A percentile compares a stretch with the other conserved stretches of the same genome.
phyloP scores from a whole-genome alignment of 2,113 vertebrate genomes.

The Hiodon tergisus region DNA sequence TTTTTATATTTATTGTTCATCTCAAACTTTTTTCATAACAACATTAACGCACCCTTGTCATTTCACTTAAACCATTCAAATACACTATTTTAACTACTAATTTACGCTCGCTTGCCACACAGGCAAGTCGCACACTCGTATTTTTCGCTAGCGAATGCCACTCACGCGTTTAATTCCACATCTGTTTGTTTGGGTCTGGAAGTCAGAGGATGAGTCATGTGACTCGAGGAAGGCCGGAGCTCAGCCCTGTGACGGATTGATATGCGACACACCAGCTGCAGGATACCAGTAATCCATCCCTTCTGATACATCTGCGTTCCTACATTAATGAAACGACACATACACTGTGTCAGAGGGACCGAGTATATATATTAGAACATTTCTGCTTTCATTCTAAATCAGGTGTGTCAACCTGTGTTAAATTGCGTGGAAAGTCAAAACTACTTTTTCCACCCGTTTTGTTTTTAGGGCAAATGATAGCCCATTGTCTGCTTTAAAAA shows the following conservation, averaged over 20 bases:
- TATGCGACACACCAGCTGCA: slow-evolving; percentile 2
- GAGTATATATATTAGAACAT: background rate
- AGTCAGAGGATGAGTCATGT: slow-evolving; percentile 2
- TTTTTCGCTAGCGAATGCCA: slow-evolving; percentile 7
- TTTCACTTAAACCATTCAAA: background rate
- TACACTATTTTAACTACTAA: background rate
- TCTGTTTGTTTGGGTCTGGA: slow-evolving; percentile 22
- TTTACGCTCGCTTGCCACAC: slow-evolving; percentile 11
- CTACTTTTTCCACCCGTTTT: too few relatives aligned
- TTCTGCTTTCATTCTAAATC: too few relatives aligned
- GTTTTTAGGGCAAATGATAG: too few relatives aligned
- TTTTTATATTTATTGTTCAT: too few relatives aligned
- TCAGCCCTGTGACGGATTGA: slow-evolving; percentile 2
- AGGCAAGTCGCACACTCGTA: slow-evolving; percentile 22
- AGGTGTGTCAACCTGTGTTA: too few relatives aligned
- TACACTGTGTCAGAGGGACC: background rate
- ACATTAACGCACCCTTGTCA: background rate
- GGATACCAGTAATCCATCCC: slow-evolving; percentile 10
- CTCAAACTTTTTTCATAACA: too few relatives aligned
- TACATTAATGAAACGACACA: slow-evolving; percentile 23
- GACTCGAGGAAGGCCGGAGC: slow-evolving; percentile 10
- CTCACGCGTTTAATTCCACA: background rate
- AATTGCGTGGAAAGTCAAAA: too few relatives aligned
- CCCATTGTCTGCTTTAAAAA: too few relatives aligned
- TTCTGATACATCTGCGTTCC: background rate